phyloP scores from a whole-genome alignment of 2,113 vertebrate species.

The Macquaria ambigua region DNA sequence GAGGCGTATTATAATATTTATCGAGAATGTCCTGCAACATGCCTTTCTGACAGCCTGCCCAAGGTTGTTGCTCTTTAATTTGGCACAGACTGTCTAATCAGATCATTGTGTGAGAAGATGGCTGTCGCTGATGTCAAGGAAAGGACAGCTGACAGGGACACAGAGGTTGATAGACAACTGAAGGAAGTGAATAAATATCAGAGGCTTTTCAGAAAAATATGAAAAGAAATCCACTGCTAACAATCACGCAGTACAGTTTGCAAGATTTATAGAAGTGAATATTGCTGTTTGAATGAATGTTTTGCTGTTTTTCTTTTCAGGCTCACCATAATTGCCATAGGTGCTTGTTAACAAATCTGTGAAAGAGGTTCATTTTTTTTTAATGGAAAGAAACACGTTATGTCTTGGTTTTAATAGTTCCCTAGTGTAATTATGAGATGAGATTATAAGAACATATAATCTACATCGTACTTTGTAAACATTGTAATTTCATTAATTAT shows the following conservation, averaged over 20 bases:
- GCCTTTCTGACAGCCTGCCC: conserved; percentile 59
- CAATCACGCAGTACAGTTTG: background rate
- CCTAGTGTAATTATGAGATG: background rate
- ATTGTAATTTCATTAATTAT: background rate
- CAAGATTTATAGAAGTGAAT: background rate
- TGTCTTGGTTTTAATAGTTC: background rate
- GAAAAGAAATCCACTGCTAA: background rate
- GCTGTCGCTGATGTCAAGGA: conserved; percentile 66
- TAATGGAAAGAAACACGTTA: background rate
- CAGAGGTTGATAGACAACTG: conserved; percentile 54
- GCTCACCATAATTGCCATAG: background rate
- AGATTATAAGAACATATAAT: background rate
- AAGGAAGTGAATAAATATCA: conserved; percentile 51
- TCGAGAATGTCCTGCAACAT: conserved; percentile 60
- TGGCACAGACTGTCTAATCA: conserved; percentile 75
- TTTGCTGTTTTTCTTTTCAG: background rate
- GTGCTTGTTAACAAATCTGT: background rate
- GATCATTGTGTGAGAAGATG: conserved; percentile 73
- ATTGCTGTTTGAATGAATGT: background rate
- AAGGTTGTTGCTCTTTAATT: conserved; percentile 78
- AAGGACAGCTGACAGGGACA: conserved; percentile 69
- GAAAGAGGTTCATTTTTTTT: background rate
- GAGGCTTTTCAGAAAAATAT: conserved; percentile 25
- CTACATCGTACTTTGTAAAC: background rate
- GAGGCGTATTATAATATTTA: conserved; percentile 39